Evolutionary conservation across 2,888 invertebrate species (phyloP).

Genomic region (Pegoplata infirma): DNA sequence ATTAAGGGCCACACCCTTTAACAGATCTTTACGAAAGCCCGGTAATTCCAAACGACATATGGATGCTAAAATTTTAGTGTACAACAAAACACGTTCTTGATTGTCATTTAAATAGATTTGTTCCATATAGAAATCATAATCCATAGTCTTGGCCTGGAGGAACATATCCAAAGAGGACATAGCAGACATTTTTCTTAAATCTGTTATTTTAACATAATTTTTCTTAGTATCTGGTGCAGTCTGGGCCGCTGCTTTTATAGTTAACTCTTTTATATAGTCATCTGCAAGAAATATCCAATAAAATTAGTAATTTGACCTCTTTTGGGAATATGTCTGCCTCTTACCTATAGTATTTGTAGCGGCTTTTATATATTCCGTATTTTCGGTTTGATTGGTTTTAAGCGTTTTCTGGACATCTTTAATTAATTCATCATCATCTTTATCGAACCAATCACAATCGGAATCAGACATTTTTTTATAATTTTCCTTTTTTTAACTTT

Average conservation of each 20-base stretch:
- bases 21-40: slow-evolving; percentile 68
- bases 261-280: slow-evolving; percentile 61
- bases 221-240: neutral
- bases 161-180: slow-evolving; percentile 71
- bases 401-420: slow-evolving; percentile 65
- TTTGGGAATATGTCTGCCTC: neutral
- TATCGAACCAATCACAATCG: slow-evolving; percentile 76
- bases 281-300: slow-evolving; percentile 32
- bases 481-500: neutral
- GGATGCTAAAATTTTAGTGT: slow-evolving; percentile 65
- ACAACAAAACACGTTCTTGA: slow-evolving; percentile 67
- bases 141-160: slow-evolving; percentile 65
- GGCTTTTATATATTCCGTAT: slow-evolving; percentile 54
- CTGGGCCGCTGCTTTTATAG: slow-evolving; percentile 48
- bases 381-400: slow-evolving; percentile 48
- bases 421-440: slow-evolving; percentile 75
- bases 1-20: slow-evolving; percentile 67
- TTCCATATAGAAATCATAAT: slow-evolving; percentile 64
- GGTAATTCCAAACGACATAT: slow-evolving; percentile 70
- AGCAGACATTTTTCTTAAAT: slow-evolving; percentile 55
- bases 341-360: slow-evolving; percentile 52
- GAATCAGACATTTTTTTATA: slow-evolving; percentile 52
- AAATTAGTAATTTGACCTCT: neutral
- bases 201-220: slow-evolving; percentile 49
- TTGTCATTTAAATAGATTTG: slow-evolving; percentile 68